phyloP scores from a whole-genome alignment of 2,888 invertebrate genomes.

The Pinctada fucata region DNA sequence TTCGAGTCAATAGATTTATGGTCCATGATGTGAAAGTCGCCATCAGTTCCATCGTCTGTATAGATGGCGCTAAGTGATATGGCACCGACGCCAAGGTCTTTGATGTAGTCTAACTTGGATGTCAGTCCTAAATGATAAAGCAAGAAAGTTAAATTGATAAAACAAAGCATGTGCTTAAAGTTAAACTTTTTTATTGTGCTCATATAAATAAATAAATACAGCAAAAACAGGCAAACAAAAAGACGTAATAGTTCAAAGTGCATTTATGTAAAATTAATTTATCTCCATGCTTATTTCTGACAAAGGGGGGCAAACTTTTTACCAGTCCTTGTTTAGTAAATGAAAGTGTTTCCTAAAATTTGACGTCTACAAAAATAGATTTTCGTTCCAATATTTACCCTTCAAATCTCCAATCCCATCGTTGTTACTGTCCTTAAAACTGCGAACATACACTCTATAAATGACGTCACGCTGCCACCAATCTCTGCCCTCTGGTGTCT shows the following conservation, averaged over 20 bases:
- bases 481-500: conserved; percentile 40
- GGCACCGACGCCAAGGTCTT: conserved; percentile 63
- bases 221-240: too few species aligned
- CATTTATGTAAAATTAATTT: too few species aligned
- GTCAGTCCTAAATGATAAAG: conserved; percentile 58
- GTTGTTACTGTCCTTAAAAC: conserved; percentile 70
- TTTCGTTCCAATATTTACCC: conserved; percentile 52
- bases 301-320: too few species aligned
- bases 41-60: conserved; percentile 41
- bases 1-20: conserved; percentile 85
- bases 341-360: too few species aligned
- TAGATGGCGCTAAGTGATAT: conserved; percentile 71
- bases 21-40: conserved; percentile 88
- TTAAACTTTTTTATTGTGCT: too few species aligned
- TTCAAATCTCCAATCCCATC: conserved; percentile 74
- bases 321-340: too few species aligned
- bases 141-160: not conserved
- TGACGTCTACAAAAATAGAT: too few species aligned
- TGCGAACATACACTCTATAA: conserved; percentile 71
- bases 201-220: too few species aligned
- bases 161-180: too few species aligned
- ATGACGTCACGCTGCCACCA: conserved; percentile 70
- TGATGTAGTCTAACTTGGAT: conserved; percentile 66
- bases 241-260: too few species aligned
- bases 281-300: too few species aligned